Evolutionary conservation across 2,797 vertebrate species (phyloP).

Genomic region (Pitangus sulphuratus): DNA sequence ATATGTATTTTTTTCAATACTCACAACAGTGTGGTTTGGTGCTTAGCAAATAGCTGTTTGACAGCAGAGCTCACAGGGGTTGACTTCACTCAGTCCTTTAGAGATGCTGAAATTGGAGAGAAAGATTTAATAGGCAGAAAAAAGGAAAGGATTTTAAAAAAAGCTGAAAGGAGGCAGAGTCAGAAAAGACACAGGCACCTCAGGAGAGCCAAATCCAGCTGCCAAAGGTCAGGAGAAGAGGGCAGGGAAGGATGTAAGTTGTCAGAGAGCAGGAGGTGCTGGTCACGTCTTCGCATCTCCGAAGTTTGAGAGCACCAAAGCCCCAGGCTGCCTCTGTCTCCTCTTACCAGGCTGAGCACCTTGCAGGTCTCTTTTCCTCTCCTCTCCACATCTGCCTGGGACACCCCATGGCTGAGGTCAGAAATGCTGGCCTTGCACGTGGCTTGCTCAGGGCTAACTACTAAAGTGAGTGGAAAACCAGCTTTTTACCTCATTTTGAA

Average conservation of each 20-base stretch:
- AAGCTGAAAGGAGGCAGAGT: not conserved
- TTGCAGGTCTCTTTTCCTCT: not conserved
- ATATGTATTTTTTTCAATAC: not conserved
- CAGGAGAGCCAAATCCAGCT: not conserved
- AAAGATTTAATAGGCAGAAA: not conserved
- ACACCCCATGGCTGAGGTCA: not conserved
- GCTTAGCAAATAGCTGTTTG: not conserved
- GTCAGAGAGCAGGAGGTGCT: not conserved
- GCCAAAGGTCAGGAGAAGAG: not conserved
- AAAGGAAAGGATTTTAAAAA: not conserved
- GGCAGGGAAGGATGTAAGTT: not conserved
- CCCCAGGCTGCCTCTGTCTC: accelerated
- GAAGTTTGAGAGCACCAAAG: not conserved
- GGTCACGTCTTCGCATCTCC: not conserved
- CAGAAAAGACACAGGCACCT: not conserved
- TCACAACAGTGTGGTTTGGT: not conserved
- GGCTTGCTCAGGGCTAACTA: not conserved
- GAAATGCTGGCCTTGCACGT: not conserved
- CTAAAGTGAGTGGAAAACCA: not conserved
- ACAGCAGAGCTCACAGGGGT: not conserved
- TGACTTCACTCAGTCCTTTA: not conserved
- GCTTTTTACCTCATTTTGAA: not conserved
- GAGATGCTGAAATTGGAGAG: not conserved
- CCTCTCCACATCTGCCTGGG: not conserved
- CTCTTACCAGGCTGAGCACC: not conserved